phyloP scores from a whole-genome alignment of 2,888 invertebrate species.

The Trachelus tabidus region DNA sequence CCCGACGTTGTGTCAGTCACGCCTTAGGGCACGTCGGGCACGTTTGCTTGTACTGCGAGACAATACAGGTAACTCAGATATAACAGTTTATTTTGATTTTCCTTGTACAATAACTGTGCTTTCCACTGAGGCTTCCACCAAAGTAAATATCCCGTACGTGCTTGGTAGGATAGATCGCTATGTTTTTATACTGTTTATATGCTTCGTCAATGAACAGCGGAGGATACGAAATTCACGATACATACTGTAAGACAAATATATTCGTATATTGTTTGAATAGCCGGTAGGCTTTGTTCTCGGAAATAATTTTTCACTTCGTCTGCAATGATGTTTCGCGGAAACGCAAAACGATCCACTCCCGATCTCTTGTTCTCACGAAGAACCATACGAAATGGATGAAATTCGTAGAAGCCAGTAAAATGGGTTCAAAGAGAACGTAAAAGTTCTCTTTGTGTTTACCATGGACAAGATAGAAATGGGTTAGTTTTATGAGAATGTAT shows the following conservation, averaged over 20 bases:
- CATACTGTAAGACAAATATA: background rate
- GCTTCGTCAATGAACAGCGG: background rate
- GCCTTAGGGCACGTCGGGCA: background rate
- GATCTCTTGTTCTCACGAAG: background rate
- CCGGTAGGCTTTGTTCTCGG: background rate
- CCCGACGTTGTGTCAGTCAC: background rate
- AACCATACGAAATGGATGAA: background rate
- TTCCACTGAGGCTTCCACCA: background rate
- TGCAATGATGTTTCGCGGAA: background rate
- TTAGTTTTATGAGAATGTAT: background rate
- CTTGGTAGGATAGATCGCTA: background rate
- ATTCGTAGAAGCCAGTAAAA: background rate
- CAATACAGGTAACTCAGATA: background rate
- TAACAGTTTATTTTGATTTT: background rate
- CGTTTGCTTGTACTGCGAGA: background rate
- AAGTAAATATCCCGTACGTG: background rate
- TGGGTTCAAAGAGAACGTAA: background rate
- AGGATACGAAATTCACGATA: background rate
- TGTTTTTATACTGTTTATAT: background rate
- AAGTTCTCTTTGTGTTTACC: background rate
- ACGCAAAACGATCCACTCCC: background rate
- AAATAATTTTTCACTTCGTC: background rate
- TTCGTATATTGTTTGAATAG: background rate
- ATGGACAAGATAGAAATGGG: background rate
- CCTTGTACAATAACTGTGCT: background rate